Evolutionary conservation across 2,797 vertebrate species (phyloP), one percentile per base, ranked within the genome.

Genomic region (Phoxinus dragarum): DNA sequence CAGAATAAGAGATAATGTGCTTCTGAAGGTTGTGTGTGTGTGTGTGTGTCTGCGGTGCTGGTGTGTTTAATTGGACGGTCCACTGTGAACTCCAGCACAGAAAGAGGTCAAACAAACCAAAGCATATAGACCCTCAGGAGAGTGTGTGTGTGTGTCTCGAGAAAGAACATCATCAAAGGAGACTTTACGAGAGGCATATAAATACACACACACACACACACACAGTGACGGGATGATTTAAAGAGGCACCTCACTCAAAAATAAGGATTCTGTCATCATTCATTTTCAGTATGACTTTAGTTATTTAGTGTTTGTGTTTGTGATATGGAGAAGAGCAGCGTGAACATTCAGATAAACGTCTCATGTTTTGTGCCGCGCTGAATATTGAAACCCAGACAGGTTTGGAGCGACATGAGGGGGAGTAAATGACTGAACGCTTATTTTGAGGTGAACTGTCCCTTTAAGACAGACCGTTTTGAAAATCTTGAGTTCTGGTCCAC

Each of bases 11-110:
- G 76, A 68, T 81, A 80, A 67, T 66, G 54, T 71, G 73, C 47
- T 76, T 84, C 73, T 77, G 69, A 61, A 71, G 69, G 80, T 87
- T 82, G 71, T 47, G 73, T n/a, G 79, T 49, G n/a, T n/a, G n/a
- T n/a, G 73, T 27, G 78, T 47, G 81, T 74, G 87, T 67, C 23
- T 73, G 75, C 11, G 6, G 56, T 21, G n/a, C 54, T 67, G 75
- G n/a, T 69, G 49, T 74, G 54, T 66, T 47, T 77, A 77, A 52
- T 21, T 86, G 84, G 82, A 67, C 76, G 42, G 49, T 85, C 73
- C 42, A 54, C 72, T 84, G 27, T 79, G 75, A 84, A 79, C 83
- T 84, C 64, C 75, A 47, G 47, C 27, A 36, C 38, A 59, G 75
- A 84, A 79, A 79, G 66, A 72, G 83, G 83, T 84, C 75, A 79